phyloP scores from a whole-genome alignment of 2,113 vertebrate species.

The Spizaetus ornatus region DNA sequence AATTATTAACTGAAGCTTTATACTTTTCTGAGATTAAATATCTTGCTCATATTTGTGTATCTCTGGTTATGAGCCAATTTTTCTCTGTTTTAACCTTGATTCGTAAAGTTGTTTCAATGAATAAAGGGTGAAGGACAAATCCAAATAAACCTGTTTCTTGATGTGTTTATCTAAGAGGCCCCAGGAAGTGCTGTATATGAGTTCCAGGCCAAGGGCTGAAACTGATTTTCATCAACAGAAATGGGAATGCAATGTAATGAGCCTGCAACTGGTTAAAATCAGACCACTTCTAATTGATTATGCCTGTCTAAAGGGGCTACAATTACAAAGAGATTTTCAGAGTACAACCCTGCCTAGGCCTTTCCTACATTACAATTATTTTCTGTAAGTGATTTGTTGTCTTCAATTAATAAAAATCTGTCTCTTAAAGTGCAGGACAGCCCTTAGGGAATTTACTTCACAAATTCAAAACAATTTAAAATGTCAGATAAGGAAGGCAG shows the following conservation, averaged over 20 bases:
- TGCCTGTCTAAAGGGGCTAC: constrained; percentile 61
- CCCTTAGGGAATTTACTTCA: constrained; percentile 57
- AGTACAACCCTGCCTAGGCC: constrained; percentile 38
- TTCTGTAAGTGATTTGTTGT: constrained; percentile 72
- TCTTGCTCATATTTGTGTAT: neutral
- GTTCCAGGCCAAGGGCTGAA: constrained; percentile 72
- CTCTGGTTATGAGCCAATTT: constrained; percentile 29
- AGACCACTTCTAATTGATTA: constrained; percentile 73
- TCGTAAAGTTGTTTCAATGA: constrained; percentile 58
- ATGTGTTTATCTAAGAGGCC: constrained; percentile 72
- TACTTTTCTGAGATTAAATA: neutral
- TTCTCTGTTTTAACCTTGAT: constrained; percentile 56
- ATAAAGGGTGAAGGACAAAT: constrained; percentile 60
- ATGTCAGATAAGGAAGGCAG: neutral
- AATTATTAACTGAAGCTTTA: neutral
- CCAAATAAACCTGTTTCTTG: constrained; percentile 68
- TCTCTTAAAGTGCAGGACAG: constrained; percentile 60
- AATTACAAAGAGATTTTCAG: constrained; percentile 69
- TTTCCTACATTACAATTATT: constrained; percentile 56
- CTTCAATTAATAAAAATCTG: constrained; percentile 70
- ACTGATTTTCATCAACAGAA: constrained; percentile 73
- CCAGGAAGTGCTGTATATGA: constrained; percentile 69
- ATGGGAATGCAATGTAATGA: constrained; percentile 69
- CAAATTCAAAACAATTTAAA: constrained; percentile 63
- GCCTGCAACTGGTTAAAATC: constrained; percentile 76